These are phyloP conservation scores for Dynastes maya DNA, from an alignment of 2,888 invertebrate genomes.

Conservation along the genomic window DNA sequence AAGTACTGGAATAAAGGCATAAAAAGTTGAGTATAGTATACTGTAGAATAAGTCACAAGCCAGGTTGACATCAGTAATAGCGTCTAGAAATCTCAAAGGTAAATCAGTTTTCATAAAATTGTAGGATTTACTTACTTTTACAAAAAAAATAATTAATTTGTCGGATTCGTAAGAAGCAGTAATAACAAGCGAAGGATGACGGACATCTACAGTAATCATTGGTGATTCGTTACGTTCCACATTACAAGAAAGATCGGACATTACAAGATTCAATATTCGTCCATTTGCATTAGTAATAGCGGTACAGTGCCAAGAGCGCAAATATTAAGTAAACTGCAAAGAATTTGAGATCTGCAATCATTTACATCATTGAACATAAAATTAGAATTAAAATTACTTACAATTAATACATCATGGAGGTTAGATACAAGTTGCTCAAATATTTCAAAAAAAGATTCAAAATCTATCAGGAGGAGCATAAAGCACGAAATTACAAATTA, in stretches of 20 bases:
- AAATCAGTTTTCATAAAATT: neutral
- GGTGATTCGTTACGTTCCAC: neutral
- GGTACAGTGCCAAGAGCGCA: neutral
- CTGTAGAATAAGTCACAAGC: neutral
- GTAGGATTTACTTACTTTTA: neutral
- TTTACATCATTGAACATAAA: neutral
- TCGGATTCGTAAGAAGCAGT: neutral
- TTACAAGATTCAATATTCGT: neutral
- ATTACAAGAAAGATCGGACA: neutral
- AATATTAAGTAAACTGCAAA: neutral
- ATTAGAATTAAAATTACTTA: neutral
- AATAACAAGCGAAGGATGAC: neutral
- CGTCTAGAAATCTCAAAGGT: neutral
- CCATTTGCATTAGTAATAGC: neutral
- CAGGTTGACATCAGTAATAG: neutral
- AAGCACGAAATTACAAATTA: neutral
- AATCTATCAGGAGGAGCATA: neutral
- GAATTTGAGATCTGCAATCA: neutral
- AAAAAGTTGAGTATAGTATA: neutral
- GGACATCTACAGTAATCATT: neutral
- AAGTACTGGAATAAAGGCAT: neutral
- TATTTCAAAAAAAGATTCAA: neutral
- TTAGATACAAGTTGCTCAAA: neutral
- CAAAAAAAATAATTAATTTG: neutral
- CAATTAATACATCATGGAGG: neutral